Conservation (phyloP, 2,797 vertebrate species). For the Cercopithecus diana region DNA sequence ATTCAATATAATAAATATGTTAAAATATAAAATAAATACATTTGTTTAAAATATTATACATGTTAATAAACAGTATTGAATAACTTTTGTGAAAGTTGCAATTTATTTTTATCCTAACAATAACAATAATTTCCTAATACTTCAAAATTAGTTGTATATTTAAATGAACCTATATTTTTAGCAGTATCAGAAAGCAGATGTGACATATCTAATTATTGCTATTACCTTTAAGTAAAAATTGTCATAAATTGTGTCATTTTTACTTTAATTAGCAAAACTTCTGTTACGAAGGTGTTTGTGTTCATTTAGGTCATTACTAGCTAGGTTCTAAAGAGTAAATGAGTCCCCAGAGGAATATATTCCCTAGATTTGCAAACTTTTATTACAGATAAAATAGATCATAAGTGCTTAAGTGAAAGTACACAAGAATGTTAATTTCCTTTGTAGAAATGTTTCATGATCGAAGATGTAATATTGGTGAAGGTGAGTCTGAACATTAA, state of each 20-base stretch:
- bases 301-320: slow-evolving; percentile 46
- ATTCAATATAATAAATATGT: not conserved
- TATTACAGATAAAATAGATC: not conserved
- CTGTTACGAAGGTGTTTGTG: slow-evolving; percentile 47
- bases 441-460: slow-evolving; percentile 34
- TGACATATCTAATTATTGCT: slow-evolving; percentile 45
- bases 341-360: slow-evolving; percentile 37
- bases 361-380: not conserved
- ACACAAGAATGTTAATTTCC: not conserved
- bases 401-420: slow-evolving; percentile 10
- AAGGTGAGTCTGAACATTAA: not conserved
- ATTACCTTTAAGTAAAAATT: slow-evolving; percentile 56
- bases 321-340: slow-evolving; percentile 5
- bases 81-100: not conserved
- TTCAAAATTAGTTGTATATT: not conserved
- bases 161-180: slow-evolving; percentile 59
- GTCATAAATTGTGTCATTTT: slow-evolving; percentile 49
- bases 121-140: not conserved
- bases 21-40: not conserved
- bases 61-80: not conserved
- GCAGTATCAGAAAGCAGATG: slow-evolving; percentile 57
- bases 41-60: not conserved
- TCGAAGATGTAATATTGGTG: not conserved
- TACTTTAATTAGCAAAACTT: slow-evolving; percentile 53
- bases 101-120: not conserved